Base-by-base conservation (phyloP, 2,888 invertebrate genomes). In the Willowsia nigromaculata region DNA sequence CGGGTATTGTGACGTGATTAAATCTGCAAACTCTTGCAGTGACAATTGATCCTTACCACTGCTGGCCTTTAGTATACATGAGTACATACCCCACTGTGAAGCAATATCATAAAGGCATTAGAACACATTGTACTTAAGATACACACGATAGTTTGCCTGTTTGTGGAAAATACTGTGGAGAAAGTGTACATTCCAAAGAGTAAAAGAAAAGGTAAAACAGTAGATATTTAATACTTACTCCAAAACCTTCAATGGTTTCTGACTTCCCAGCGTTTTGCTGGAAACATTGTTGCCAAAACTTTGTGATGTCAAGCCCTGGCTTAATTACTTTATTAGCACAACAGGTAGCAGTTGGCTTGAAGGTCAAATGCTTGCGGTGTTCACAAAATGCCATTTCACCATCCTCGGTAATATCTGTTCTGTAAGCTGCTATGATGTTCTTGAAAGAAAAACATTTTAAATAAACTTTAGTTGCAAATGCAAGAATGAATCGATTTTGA, bases 41-140 rank as follows among this genome's bases (percentile, higher is more conserved):
- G 89, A 40, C 15, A 91, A 59, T 43, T 62, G n/a, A 30, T 62
- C 68, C 30, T 80, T 87, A 5, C 30, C 83, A 3, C 47, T 62
- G 22, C 13, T 27, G 0, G 3, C 30, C 30, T 56, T 65, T 59
- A 91, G n/a, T 7, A 90, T 83, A 76, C 91, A 91, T 0, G 65
- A 33, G 27, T 90, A 91, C 1, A 91, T 74, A 25, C 71, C 22
- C 91, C 91, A 91, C 91, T 88, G 25, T 7, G 11, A 56, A n/a
- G n/a, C n/a, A n/a, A n/a, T n/a, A n/a, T n/a, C n/a, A n/a, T n/a
- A 56, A 56, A 56, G 25, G 15, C 6, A 25, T 18, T n/a, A n/a
- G n/a, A n/a, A n/a, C n/a, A n/a, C n/a, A n/a, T n/a, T n/a, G n/a
- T n/a, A n/a, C n/a, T n/a, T n/a, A n/a, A n/a, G n/a, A n/a, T n/a